These are phyloP conservation scores for Nephila pilipes DNA, from an alignment of 1,140 invertebrate genomes.

Conservation along the genomic window DNA sequence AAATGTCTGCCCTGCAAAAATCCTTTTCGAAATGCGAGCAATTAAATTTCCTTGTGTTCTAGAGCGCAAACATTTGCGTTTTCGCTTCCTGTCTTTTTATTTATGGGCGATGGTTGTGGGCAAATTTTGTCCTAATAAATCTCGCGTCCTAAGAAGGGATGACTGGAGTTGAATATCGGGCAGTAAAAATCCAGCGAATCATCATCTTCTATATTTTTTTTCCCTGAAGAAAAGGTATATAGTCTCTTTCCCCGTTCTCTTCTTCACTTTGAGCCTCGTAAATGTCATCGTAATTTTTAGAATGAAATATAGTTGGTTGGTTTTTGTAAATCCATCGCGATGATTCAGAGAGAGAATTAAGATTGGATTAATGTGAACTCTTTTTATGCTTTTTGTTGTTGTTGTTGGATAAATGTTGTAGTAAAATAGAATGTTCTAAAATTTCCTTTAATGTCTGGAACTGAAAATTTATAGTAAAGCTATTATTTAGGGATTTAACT, in stretches of 20 bases:
- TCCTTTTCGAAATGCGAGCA: background rate
- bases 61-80: background rate
- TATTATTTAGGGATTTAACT: no score
- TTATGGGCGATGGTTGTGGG: slow-evolving; percentile 16
- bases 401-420: no score
- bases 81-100: background rate
- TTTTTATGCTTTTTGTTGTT: no score
- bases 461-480: no score
- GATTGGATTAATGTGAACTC: no score
- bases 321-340: background rate
- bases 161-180: background rate
- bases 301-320: background rate
- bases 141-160: background rate
- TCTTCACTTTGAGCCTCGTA: background rate
- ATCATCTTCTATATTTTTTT: background rate
- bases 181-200: background rate
- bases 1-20: background rate
- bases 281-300: background rate
- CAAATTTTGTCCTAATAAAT: slow-evolving; percentile 6
- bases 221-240: background rate
- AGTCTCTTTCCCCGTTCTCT: background rate
- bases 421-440: no score
- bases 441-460: no score
- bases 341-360: no score
- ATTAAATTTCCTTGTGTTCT: background rate